Conservation (phyloP, 2,888 invertebrate genomes). For the Sphecodes monilicornis region DNA sequence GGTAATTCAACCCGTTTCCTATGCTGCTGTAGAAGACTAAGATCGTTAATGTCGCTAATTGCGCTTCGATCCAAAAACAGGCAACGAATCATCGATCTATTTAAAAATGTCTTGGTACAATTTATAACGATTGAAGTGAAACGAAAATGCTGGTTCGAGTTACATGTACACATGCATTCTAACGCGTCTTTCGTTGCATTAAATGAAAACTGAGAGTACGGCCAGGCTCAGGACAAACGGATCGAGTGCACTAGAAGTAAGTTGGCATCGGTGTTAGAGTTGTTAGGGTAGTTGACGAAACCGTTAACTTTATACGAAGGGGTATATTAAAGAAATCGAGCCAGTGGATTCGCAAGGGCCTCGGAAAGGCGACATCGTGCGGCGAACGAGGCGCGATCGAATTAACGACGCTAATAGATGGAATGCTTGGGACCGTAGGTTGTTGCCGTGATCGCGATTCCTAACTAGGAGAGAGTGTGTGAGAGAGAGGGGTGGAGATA, state of each 20-base stretch:
- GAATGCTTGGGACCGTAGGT: constrained; percentile 22
- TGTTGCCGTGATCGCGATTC: constrained; percentile 22
- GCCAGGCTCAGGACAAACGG: background rate
- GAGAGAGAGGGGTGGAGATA: no score
- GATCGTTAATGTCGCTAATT: no score
- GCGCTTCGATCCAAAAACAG: no score
- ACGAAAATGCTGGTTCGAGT: background rate
- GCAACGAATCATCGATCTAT: no score
- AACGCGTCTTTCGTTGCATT: fast-evolving
- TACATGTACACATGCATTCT: background rate
- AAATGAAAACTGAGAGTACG: background rate
- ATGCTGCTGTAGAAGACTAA: no score
- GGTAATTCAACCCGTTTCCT: no score
- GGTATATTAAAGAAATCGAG: constrained; percentile 5
- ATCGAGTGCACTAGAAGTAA: background rate
- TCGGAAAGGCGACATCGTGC: background rate
- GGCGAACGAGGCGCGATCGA: constrained; percentile 14
- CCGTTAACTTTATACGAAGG: background rate
- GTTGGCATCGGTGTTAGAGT: background rate
- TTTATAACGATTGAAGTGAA: no score
- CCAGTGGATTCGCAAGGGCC: background rate
- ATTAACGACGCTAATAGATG: constrained; percentile 24
- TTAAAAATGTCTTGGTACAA: no score
- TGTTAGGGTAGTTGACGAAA: background rate
- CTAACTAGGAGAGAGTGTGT: background rate